Percentiles rank a stretch among this genome's conserved stretches.
Evolutionary conservation across 2,888 invertebrate species (phyloP).

Genomic region (Drosophila infuscata): DNA sequence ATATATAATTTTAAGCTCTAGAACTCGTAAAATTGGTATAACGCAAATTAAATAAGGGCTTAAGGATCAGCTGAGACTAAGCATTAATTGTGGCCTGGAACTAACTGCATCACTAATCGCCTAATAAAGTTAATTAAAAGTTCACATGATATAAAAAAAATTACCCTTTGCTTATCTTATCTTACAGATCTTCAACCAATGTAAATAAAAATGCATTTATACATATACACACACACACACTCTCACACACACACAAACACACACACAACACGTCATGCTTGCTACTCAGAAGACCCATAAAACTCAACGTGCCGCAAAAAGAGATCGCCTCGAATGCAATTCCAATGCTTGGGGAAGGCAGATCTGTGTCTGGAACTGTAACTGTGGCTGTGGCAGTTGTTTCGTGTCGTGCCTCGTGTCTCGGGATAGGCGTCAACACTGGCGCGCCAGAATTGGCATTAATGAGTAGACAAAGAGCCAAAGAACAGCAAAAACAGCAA

Average conservation of each 20-base stretch:
- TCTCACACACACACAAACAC: background rate
- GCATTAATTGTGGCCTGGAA: background rate
- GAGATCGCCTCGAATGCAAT: constrained; percentile 27
- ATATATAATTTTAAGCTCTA: background rate
- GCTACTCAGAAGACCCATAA: constrained; percentile 48
- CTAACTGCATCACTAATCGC: background rate
- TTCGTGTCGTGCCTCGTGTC: constrained; percentile 36
- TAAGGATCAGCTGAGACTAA: background rate
- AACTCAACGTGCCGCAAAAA: constrained; percentile 29
- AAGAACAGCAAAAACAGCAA: constrained; percentile 25
- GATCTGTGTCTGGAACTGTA: background rate
- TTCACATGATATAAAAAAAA: background rate
- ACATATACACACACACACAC: background rate
- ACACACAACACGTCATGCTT: constrained; percentile 31
- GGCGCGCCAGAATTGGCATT: constrained; percentile 82
- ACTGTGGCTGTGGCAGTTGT: constrained; percentile 6
- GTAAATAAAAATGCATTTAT: constrained; percentile 5
- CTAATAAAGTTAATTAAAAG: background rate
- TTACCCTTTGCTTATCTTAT: background rate
- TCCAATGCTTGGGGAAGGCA: constrained; percentile 26
- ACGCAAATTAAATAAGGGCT: background rate
- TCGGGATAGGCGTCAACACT: constrained; percentile 70
- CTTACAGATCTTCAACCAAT: background rate
- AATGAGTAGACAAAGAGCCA: constrained; percentile 78
- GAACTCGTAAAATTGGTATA: background rate